phyloP scores from a whole-genome alignment of 2,113 vertebrate species.

The Brachypteracias leptosomus region DNA sequence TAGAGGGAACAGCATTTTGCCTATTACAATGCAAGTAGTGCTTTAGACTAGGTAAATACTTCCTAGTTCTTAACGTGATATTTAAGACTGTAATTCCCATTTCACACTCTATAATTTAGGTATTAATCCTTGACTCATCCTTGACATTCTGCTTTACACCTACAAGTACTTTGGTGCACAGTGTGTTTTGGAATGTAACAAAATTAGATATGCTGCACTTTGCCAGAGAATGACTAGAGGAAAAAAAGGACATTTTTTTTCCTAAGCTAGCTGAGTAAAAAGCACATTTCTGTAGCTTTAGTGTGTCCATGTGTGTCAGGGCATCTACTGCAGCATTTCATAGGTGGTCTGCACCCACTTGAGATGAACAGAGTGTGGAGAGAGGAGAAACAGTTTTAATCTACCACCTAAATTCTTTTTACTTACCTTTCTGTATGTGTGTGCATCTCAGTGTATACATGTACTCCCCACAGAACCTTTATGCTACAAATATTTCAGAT shows the following conservation, averaged over 20 bases:
- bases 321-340: neutral
- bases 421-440: neutral
- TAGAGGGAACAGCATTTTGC: neutral
- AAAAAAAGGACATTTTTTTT: neutral
- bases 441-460: neutral
- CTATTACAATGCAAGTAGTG: neutral
- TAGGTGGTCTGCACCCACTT: neutral
- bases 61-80: constrained; percentile 58
- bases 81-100: constrained; percentile 62
- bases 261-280: neutral
- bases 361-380: neutral
- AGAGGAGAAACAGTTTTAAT: neutral
- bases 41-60: constrained; percentile 62
- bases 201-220: constrained; percentile 63
- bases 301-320: neutral
- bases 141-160: constrained; percentile 77
- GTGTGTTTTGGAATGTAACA: constrained; percentile 68
- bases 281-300: neutral
- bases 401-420: neutral
- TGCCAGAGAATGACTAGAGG: constrained; percentile 33
- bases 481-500: neutral
- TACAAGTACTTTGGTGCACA: constrained; percentile 71
- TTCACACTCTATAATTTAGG: constrained; percentile 71
- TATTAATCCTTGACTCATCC: constrained; percentile 80
- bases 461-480: neutral